Conservation (phyloP, 2,797 vertebrate genomes). For the Harpagifer antarcticus region DNA sequence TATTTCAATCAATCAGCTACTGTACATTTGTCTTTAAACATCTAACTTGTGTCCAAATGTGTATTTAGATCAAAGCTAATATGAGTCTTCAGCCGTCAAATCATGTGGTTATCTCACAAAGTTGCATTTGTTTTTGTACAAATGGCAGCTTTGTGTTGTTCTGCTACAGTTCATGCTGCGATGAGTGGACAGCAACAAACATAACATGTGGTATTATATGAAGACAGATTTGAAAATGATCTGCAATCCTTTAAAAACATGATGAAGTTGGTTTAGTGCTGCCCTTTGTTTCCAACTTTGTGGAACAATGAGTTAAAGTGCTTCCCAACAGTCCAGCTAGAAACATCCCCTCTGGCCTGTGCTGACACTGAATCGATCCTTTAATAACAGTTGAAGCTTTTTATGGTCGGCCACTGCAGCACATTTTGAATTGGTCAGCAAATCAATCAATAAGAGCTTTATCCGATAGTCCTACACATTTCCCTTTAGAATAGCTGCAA, state of each 20-base stretch:
- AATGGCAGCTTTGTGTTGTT: background rate
- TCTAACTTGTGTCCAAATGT: no score
- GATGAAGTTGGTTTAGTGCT: constrained; percentile 15
- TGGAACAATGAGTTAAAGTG: constrained; percentile 33
- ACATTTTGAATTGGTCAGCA: constrained; percentile 44
- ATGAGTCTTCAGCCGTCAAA: background rate
- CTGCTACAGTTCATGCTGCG: background rate
- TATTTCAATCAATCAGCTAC: background rate
- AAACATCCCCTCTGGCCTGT: constrained; percentile 27
- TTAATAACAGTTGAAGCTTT: constrained; percentile 52
- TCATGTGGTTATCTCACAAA: background rate
- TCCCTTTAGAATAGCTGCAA: constrained; percentile 33
- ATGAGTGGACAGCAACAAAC: background rate
- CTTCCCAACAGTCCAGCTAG: constrained; percentile 54
- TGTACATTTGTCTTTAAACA: background rate
- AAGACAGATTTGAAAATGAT: background rate
- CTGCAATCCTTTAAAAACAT: constrained; percentile 25
- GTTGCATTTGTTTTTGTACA: background rate
- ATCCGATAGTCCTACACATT: constrained; percentile 41
- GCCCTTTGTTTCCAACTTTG: constrained; percentile 13
- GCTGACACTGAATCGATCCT: constrained; percentile 51
- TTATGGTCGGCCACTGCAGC: constrained; percentile 48
- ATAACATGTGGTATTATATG: background rate
- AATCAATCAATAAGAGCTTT: constrained; percentile 44
- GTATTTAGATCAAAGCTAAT: background rate